Evolutionary conservation across 2,888 invertebrate species (phyloP).

Genomic region (Lamellibrachia satsuma): DNA sequence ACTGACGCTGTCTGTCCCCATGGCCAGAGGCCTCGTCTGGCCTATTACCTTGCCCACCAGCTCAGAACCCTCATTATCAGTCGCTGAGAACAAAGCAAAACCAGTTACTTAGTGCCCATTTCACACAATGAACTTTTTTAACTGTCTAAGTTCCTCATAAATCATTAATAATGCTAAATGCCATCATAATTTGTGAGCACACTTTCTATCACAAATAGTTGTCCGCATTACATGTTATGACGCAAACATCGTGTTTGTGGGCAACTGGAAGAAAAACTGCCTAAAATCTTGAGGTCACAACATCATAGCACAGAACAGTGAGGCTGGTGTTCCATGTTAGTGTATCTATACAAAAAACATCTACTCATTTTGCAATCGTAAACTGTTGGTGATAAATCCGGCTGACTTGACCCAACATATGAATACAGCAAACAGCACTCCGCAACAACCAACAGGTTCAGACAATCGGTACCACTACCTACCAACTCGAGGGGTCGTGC

Average conservation of each 20-base stretch:
- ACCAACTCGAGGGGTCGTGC: conserved; percentile 42
- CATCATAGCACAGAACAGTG: too few relatives aligned
- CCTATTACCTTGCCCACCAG: conserved; percentile 32
- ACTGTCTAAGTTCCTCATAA: not conserved
- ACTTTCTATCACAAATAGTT: not conserved
- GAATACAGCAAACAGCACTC: not conserved
- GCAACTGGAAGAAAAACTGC: too few relatives aligned
- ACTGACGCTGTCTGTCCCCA: conserved; percentile 31
- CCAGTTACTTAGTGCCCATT: not conserved
- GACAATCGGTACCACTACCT: conserved; percentile 26
- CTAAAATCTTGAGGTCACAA: too few relatives aligned
- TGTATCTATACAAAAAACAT: too few relatives aligned
- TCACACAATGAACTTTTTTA: not conserved
- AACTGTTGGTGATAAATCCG: too few relatives aligned
- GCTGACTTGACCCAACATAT: not conserved
- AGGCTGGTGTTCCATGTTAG: too few relatives aligned
- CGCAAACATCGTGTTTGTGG: too few relatives aligned
- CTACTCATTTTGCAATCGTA: too few relatives aligned
- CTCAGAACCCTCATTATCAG: conserved; percentile 33
- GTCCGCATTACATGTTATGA: too few relatives aligned
- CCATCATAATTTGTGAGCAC: not conserved
- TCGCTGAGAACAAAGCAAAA: not conserved
- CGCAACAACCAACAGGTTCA: conserved; percentile 18
- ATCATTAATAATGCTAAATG: not conserved
- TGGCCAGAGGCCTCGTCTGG: conserved; percentile 25